Evolutionary conservation across 2,113 vertebrate genomes (phyloP).

Genomic region (Clarias gariepinus): DNA sequence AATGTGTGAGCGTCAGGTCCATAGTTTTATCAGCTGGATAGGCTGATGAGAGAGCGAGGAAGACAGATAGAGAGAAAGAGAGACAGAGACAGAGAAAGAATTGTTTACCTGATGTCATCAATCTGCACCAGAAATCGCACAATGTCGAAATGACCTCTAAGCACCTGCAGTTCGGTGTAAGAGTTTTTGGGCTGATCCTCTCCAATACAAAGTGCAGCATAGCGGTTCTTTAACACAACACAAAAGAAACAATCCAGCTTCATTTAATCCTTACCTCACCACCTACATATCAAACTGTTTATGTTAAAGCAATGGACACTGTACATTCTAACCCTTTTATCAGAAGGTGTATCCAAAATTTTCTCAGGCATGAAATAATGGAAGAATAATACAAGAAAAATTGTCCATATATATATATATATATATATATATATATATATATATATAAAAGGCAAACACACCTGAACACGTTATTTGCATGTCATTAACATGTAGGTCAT

Average conservation of each 20-base stretch:
- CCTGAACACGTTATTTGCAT: no score
- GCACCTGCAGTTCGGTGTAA: slow-evolving; percentile 92
- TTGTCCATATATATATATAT: no score
- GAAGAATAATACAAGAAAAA: no score
- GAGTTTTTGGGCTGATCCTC: slow-evolving; percentile 94
- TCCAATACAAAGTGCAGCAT: slow-evolving; percentile 82
- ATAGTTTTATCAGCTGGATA: slow-evolving; percentile 29
- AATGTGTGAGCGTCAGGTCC: no score
- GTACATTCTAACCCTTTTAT: neutral
- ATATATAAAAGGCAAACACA: no score
- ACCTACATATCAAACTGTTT: neutral
- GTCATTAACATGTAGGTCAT: no score
- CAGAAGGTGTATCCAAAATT: no score
- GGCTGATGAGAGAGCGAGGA: slow-evolving; percentile 12
- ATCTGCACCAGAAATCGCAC: slow-evolving; percentile 94
- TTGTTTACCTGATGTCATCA: slow-evolving; percentile 89
- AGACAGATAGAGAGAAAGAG: neutral
- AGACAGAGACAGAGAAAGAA: slow-evolving; percentile 31
- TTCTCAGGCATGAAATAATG: no score
- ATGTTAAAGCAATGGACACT: neutral
- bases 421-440: no score
- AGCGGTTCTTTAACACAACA: slow-evolving; percentile 78
- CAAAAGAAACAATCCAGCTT: slow-evolving; percentile 27
- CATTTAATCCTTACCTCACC: slow-evolving; percentile 1
- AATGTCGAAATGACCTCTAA: slow-evolving; percentile 95